Percentiles rank a stretch among this genome's conserved stretches.
phyloP scores from a whole-genome alignment of 2,888 invertebrate species.

The Tryphoninae sp. region DNA sequence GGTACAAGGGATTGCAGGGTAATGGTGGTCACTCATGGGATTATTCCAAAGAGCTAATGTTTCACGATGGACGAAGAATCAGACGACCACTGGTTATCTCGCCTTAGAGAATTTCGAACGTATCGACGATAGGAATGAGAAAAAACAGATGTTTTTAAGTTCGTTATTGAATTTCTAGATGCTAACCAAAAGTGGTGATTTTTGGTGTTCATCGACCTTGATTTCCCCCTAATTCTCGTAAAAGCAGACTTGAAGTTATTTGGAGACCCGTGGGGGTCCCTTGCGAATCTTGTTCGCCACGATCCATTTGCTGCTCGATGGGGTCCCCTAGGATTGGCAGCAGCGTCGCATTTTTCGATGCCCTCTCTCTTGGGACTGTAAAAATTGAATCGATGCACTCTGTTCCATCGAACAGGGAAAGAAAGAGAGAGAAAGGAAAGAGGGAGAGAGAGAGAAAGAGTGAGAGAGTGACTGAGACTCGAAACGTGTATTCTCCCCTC shows the following conservation, averaged over 20 bases:
- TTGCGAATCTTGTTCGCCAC: conserved; percentile 39
- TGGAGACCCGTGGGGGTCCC: conserved; percentile 42
- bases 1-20: background rate
- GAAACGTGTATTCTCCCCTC: conserved; percentile 43
- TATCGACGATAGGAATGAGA: too few species aligned
- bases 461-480: conserved; percentile 23
- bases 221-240: background rate
- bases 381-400: conserved; percentile 40
- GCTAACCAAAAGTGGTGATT: background rate
- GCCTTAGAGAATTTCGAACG: too few species aligned
- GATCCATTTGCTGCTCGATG: conserved; percentile 19
- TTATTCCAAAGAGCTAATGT: background rate
- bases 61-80: too few species aligned
- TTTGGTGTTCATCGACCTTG: background rate
- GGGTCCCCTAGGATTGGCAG: conserved; percentile 33
- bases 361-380: conserved; percentile 29
- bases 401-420: background rate
- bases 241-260: conserved; percentile 52
- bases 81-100: too few species aligned
- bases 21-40: background rate
- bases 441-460: conserved; percentile 10
- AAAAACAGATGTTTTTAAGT: too few species aligned
- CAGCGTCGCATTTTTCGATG: conserved; percentile 32
- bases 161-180: background rate
- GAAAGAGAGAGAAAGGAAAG: background rate